A percentile compares a stretch with the other conserved stretches of the same genome.
Conservation (phyloP, 2,113 vertebrate genomes). For the Brevimyrus niger region DNA sequence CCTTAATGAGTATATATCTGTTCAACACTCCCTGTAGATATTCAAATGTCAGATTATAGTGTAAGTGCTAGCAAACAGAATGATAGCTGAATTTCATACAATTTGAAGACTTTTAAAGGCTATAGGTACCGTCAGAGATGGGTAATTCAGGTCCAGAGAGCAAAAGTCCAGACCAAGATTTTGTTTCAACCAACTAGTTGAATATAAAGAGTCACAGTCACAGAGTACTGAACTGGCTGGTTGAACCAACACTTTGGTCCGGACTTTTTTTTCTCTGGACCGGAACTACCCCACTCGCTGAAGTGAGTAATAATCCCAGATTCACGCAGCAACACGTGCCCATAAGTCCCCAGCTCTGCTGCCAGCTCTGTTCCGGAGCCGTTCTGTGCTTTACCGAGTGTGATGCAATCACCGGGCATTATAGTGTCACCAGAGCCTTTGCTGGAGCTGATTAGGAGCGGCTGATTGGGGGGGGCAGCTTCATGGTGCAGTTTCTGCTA, state of each 20-base stretch:
- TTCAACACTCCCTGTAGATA: neutral
- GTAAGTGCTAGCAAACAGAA: neutral
- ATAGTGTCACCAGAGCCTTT: neutral
- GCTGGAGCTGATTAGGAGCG: neutral
- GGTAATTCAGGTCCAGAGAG: neutral
- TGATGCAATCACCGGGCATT: neutral
- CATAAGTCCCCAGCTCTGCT: neutral
- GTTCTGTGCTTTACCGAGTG: neutral
- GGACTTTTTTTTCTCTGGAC: neutral
- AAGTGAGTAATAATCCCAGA: neutral
- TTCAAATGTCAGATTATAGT: neutral
- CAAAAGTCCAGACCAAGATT: neutral
- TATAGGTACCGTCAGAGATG: neutral
- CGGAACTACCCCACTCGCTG: neutral
- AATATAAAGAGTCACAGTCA: neutral
- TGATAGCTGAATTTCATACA: neutral
- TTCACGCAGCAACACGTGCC: neutral
- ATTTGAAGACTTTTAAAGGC: neutral
- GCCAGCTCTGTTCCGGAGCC: neutral
- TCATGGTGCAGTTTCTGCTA: neutral
- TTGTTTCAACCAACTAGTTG: neutral
- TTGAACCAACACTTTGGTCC: neutral
- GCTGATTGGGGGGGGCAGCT: neutral
- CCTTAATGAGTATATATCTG: neutral
- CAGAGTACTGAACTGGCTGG: neutral